Percentiles rank a stretch among this genome's conserved stretches.
Evolutionary conservation across 1,140 invertebrate species (phyloP).

Genomic region (Anadara kagoshimensis): DNA sequence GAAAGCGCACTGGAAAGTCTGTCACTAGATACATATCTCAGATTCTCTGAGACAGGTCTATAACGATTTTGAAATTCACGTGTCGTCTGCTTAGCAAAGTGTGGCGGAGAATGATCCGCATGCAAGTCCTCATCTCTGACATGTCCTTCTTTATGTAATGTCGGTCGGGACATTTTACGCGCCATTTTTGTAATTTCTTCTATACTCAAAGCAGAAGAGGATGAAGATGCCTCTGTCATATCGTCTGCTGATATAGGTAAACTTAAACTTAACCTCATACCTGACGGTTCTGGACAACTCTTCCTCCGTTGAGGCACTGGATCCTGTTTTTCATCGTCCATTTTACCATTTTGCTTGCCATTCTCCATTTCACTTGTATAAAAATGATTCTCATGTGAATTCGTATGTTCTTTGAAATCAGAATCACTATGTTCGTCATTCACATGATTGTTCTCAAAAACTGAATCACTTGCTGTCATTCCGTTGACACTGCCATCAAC

Average conservation of each 20-base stretch:
- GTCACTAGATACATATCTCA: neutral
- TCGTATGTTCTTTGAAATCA: too few species aligned
- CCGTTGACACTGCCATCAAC: too few species aligned
- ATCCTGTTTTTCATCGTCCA: too few species aligned
- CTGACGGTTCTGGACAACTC: slow-evolving; percentile 3
- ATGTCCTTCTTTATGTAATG: slow-evolving; percentile 25
- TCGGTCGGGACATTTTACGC: slow-evolving; percentile 23
- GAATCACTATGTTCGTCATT: too few species aligned
- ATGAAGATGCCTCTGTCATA: neutral
- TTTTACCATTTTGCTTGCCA: too few species aligned
- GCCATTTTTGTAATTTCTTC: slow-evolving; percentile 20
- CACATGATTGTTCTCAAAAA: too few species aligned
- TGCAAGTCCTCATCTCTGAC: neutral
- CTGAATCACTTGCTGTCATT: too few species aligned
- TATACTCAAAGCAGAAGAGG: neutral
- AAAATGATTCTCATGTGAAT: too few species aligned
- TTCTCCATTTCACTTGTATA: too few species aligned
- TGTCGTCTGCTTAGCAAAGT: neutral
- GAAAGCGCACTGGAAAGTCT: neutral
- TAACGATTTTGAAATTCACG: slow-evolving; percentile 1
- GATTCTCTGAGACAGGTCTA: neutral
- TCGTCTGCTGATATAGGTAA: slow-evolving; percentile 1
- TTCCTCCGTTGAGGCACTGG: neutral
- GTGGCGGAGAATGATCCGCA: neutral
- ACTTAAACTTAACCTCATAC: slow-evolving; percentile 2